phyloP scores from a whole-genome alignment of 1,140 invertebrate genomes.

The Monochamus saltuarius region DNA sequence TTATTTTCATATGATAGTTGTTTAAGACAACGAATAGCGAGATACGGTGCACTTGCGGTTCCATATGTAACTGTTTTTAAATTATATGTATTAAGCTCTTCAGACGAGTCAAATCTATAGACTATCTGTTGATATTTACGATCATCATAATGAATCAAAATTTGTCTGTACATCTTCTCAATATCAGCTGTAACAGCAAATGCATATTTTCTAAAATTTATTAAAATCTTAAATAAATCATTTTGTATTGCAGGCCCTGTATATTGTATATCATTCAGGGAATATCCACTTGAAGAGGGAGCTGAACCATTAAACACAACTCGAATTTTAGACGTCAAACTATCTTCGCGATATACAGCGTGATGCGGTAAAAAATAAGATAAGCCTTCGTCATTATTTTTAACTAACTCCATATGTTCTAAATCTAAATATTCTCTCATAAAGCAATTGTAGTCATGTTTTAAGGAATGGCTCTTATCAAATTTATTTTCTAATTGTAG shows the following conservation, averaged over 20 bases:
- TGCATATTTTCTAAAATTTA: conserved; percentile 37
- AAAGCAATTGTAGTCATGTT: no score
- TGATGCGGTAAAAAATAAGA: no score
- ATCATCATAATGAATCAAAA: background rate
- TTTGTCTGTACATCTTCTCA: background rate
- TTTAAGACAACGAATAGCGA: background rate
- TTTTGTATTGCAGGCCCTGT: conserved; percentile 45
- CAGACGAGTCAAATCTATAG: background rate
- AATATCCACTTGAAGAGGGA: conserved; percentile 25
- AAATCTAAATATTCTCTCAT: no score
- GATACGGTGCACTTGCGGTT: background rate
- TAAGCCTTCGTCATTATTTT: no score
- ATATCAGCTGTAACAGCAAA: conserved; percentile 41
- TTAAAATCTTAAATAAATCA: conserved; percentile 39
- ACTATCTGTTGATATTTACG: conserved; percentile 2
- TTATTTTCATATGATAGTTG: background rate
- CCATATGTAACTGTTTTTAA: conserved; percentile 1
- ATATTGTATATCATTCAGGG: conserved; percentile 41
- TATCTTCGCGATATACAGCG: no score
- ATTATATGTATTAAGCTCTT: background rate
- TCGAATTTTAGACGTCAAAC: background rate
- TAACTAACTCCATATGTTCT: no score
- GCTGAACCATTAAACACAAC: conserved; percentile 35
- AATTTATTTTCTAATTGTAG: no score
- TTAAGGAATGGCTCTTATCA: no score